phyloP scores from a whole-genome alignment of 2,113 vertebrate genomes.

The Cyanoramphus novaezelandiae region DNA sequence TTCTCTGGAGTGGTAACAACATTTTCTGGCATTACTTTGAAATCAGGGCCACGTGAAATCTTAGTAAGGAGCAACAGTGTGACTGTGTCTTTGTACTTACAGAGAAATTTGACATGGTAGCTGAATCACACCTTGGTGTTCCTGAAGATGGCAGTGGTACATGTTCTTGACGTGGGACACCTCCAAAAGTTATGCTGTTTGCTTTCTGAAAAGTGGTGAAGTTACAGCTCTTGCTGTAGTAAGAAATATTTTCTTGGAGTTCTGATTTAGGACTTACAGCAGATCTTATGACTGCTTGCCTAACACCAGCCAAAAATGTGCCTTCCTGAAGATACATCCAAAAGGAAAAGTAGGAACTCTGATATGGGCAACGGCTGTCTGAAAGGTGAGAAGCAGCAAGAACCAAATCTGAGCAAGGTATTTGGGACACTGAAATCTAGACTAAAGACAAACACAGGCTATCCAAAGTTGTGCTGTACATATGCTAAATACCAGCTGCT shows the following conservation, averaged over 20 bases:
- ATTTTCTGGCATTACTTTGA: background rate
- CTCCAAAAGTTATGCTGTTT: background rate
- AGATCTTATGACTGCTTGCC: background rate
- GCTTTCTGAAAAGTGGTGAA: background rate
- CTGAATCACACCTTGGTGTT: background rate
- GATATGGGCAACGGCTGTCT: background rate
- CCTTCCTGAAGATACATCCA: background rate
- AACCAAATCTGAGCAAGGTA: background rate
- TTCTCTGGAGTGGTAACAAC: background rate
- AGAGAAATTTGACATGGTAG: background rate
- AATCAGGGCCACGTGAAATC: background rate
- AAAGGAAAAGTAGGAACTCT: background rate
- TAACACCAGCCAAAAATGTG: background rate
- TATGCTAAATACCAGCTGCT: background rate
- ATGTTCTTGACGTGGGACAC: background rate
- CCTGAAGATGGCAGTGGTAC: constrained; percentile 17
- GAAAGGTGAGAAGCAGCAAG: background rate
- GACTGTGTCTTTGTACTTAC: background rate
- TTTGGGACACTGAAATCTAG: background rate
- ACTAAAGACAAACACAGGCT: background rate
- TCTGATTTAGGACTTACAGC: background rate
- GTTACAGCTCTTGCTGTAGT: background rate
- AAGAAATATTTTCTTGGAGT: background rate
- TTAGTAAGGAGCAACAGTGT: background rate
- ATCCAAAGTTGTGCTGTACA: background rate